Evolutionary conservation across 1,140 invertebrate species (phyloP).

Genomic region (Brachionus manjavacas): DNA sequence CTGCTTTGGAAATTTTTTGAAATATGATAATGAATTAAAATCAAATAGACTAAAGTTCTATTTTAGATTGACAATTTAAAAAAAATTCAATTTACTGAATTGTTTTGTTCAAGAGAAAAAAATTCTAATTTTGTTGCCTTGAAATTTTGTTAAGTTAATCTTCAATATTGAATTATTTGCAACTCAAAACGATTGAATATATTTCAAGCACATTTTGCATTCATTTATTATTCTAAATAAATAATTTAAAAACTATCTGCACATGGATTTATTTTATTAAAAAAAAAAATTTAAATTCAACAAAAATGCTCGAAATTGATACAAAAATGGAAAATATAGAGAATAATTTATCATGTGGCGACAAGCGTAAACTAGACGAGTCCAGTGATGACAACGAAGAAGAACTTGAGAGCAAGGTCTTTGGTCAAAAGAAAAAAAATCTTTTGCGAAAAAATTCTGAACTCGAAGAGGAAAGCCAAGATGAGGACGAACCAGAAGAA

Average conservation of each 20-base stretch:
- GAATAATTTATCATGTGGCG: not conserved
- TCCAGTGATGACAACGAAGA: not conserved
- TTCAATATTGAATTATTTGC: not conserved
- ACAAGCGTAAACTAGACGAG: not conserved
- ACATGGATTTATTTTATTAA: not conserved
- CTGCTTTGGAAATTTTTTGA: too few relatives aligned
- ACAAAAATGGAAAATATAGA: slow-evolving; percentile 44
- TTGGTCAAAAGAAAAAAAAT: not conserved
- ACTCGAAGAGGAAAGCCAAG: slow-evolving; percentile 12
- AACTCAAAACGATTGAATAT: not conserved
- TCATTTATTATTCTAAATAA: not conserved
- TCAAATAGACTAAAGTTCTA: too few relatives aligned
- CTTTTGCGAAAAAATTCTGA: slow-evolving; percentile 57
- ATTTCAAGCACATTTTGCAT: not conserved
- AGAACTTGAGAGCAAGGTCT: not conserved
- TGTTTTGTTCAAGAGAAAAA: too few relatives aligned
- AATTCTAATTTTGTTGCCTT: not conserved
- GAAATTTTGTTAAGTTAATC: slow-evolving; percentile 19
- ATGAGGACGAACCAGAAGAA: slow-evolving; percentile 59
- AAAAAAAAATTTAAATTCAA: not conserved
- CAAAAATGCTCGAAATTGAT: slow-evolving; percentile 1
- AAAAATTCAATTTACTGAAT: not conserved
- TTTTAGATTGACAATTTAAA: too few relatives aligned
- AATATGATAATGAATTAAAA: too few relatives aligned
- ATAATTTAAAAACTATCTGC: slow-evolving; percentile 9